Evolutionary conservation across 2,888 invertebrate species (phyloP).

Genomic region (Meghimatium bilineatum): DNA sequence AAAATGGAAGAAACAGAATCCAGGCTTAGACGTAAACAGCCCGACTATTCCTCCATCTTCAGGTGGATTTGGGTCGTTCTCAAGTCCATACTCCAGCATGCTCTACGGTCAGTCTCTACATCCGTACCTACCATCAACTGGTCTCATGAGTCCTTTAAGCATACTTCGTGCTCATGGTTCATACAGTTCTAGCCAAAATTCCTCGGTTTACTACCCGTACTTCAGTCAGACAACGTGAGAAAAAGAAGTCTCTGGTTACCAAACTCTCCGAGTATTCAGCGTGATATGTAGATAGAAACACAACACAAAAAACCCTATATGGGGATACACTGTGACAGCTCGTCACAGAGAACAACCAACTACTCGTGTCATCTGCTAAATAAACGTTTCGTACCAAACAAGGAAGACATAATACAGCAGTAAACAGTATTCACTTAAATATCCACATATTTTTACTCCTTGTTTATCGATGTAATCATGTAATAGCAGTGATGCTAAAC

Average conservation of each 20-base stretch:
- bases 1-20: conserved; percentile 99
- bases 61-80: conserved; percentile 62
- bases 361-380: not conserved
- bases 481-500: too few relatives aligned
- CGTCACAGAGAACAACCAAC: not conserved
- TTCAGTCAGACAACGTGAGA: conserved; percentile 56
- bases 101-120: conserved; percentile 70
- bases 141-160: conserved; percentile 66
- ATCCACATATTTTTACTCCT: too few relatives aligned
- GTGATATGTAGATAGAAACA: conserved; percentile 13
- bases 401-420: not conserved
- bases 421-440: too few relatives aligned
- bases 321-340: not conserved
- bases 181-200: conserved; percentile 58
- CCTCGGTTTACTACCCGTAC: conserved; percentile 62
- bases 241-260: not conserved
- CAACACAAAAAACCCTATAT: not conserved
- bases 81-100: conserved; percentile 66
- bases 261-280: not conserved
- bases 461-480: too few relatives aligned
- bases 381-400: not conserved
- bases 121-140: conserved; percentile 66
- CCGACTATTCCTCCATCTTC: conserved; percentile 73
- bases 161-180: conserved; percentile 66
- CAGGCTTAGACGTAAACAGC: conserved; percentile 92